These are phyloP conservation scores for Apodemia zela DNA, from an alignment of 2,888 invertebrate genomes.

Conservation along the genomic window DNA sequence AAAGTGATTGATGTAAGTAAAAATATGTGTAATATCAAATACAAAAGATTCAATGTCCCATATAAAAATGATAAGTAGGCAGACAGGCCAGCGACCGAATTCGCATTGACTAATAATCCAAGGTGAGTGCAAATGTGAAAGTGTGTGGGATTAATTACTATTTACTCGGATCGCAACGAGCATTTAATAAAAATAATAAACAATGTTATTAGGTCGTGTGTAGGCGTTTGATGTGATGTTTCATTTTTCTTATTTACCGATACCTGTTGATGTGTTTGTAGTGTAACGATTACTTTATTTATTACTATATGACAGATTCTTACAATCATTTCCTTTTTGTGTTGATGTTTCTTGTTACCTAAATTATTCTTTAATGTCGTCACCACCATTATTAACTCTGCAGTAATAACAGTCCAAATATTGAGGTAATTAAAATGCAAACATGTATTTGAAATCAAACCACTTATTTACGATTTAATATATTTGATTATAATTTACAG, in stretches of 20 bases:
- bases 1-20: too few species aligned
- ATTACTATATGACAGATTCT: slow-evolving; percentile 7
- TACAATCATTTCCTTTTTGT: neutral
- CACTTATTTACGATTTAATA: too few species aligned
- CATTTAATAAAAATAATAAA: slow-evolving; percentile 58
- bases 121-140: slow-evolving; percentile 49
- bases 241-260: slow-evolving; percentile 30
- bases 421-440: too few species aligned
- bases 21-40: neutral
- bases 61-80: slow-evolving; percentile 14
- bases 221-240: slow-evolving; percentile 40
- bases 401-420: neutral
- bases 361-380: neutral
- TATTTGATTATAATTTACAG: too few species aligned
- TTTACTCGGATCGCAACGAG: slow-evolving; percentile 50
- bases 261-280: slow-evolving; percentile 25
- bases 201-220: slow-evolving; percentile 61
- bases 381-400: neutral
- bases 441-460: too few species aligned
- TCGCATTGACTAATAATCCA: slow-evolving; percentile 7
- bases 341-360: slow-evolving; percentile 1
- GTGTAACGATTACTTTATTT: slow-evolving; percentile 8
- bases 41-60: slow-evolving; percentile 4
- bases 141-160: slow-evolving; percentile 68
- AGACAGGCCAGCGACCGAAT: slow-evolving; percentile 1